These are phyloP conservation scores for Zeus faber DNA, from an alignment of 2,113 vertebrate species.

Conservation along the genomic window DNA sequence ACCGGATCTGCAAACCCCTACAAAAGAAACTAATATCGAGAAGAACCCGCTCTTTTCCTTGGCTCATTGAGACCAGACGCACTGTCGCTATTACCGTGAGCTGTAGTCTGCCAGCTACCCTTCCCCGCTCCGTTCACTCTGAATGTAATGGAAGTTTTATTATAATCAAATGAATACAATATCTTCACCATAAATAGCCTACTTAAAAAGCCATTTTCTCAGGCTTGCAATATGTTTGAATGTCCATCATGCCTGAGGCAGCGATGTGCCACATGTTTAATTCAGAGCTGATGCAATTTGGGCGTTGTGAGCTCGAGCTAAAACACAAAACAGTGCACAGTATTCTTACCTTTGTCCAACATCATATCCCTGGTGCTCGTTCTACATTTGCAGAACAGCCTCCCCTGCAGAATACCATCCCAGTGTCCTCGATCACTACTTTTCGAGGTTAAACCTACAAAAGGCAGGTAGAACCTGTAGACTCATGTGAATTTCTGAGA, in stretches of 20 bases:
- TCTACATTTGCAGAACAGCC: constrained; percentile 32
- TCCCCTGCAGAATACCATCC: too few relatives aligned
- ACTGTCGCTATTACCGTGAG: constrained; percentile 66
- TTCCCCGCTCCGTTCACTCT: constrained; percentile 45
- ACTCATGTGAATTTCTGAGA: too few relatives aligned
- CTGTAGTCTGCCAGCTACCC: constrained; percentile 53
- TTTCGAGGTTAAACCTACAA: too few relatives aligned
- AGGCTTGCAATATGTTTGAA: constrained; percentile 58
- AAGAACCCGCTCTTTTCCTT: constrained; percentile 54
- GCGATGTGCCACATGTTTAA: constrained; percentile 71
- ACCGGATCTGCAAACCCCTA: constrained; percentile 53
- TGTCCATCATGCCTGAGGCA: constrained; percentile 66
- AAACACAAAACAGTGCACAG: constrained; percentile 34
- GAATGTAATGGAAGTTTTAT: constrained; percentile 71
- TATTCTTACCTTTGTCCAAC: constrained; percentile 23
- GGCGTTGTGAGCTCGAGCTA: constrained; percentile 15
- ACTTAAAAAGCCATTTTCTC: constrained; percentile 76
- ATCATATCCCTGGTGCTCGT: constrained; percentile 10
- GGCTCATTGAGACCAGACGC: constrained; percentile 55
- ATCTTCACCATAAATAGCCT: constrained; percentile 73
- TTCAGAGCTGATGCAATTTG: constrained; percentile 64
- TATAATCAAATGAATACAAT: constrained; percentile 78
- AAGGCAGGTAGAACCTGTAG: too few relatives aligned
- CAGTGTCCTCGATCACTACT: too few relatives aligned
- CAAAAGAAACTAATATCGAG: constrained; percentile 69